Base-by-base conservation (phyloP, 2,113 vertebrate species). In the Actenoides hombroni region DNA sequence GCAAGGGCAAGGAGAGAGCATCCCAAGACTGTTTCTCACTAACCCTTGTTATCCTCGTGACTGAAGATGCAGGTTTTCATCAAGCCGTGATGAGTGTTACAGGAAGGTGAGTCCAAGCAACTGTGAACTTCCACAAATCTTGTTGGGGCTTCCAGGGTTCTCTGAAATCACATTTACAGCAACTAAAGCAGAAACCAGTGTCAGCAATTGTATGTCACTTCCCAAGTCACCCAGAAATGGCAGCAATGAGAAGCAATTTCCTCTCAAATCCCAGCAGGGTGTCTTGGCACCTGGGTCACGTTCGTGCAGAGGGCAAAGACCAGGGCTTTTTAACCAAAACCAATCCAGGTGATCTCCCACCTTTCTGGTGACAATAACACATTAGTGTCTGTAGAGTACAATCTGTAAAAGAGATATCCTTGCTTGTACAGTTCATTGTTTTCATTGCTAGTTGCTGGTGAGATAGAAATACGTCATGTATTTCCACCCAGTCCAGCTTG, bases 181-280 rank as follows among this genome's bases (percentile, higher is more conserved):
- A 71, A 7, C 21, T 67, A 28, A 90, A 83, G 67, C 18, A 59
- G 57, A 75, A 84, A 10, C 48, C 64, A 37, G 21, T 37, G 44
- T 68, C 54, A 65, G 53, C 44, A 63, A 3, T 29, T 60, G 57
- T 23, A 16, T 18, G 20, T 39, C 16, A 16, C 33, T 74, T 65
- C 67, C 59, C 35, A 48, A 20, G 57, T 28, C 42, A 31, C 54
- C 48, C 76, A 23, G 17, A 73, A 64, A n/a, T 16, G 17, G 17
- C 71, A 76, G 75, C 48, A 42, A 7, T 19, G 48, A 56, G 49
- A 51, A 51, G 4, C 0, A 1, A 37, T 87, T 63, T 31, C 5
- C 39, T 40, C 56, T 81, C 0, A 0, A 18, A 53, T 25, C 20
- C 63, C n/a, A 20, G 39, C 7, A 31, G 0, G 17, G 21, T 63